phyloP scores from a whole-genome alignment of 2,888 invertebrate genomes.

The Temnothorax unifasciatus region DNA sequence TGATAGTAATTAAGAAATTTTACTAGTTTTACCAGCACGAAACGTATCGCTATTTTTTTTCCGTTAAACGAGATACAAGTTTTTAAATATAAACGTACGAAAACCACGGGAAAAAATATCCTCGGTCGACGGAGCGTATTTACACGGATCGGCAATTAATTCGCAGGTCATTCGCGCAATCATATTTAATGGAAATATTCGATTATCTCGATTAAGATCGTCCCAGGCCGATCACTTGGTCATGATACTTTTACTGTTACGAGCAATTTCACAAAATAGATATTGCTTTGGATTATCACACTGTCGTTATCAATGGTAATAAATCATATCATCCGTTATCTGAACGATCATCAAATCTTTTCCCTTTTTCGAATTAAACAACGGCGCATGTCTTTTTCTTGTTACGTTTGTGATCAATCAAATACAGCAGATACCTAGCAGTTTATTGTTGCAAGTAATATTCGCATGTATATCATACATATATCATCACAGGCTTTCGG shows the following conservation, averaged over 20 bases:
- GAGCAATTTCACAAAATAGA: slow-evolving; percentile 65
- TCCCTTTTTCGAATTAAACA: slow-evolving; percentile 33
- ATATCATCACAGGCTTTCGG: slow-evolving; percentile 10
- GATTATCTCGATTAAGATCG: not conserved
- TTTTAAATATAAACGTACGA: not conserved
- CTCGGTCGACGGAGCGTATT: not conserved
- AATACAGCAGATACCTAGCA: not conserved
- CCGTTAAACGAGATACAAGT: slow-evolving; percentile 9
- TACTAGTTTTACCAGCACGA: slow-evolving; percentile 6
- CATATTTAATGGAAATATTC: slow-evolving; percentile 2
- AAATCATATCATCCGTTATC: slow-evolving; percentile 26
- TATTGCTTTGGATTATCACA: slow-evolving; percentile 80
- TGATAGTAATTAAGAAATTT: slow-evolving; percentile 37
- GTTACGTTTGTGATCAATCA: not conserved
- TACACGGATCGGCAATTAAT: slow-evolving; percentile 19
- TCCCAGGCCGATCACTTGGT: not conserved
- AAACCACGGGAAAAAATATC: slow-evolving; percentile 19
- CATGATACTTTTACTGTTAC: slow-evolving; percentile 13
- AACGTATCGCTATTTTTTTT: slow-evolving; percentile 14
- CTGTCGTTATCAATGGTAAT: slow-evolving; percentile 61
- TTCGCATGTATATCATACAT: not conserved
- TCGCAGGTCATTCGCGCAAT: not conserved
- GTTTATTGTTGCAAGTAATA: slow-evolving; percentile 4
- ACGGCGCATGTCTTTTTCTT: slow-evolving; percentile 3
- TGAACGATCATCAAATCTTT: slow-evolving; percentile 10